A percentile compares a stretch with the other conserved stretches of the same genome.
Evolutionary conservation across 1,140 invertebrate genomes (phyloP).

Genomic region (Gonatopus flavifemur): DNA sequence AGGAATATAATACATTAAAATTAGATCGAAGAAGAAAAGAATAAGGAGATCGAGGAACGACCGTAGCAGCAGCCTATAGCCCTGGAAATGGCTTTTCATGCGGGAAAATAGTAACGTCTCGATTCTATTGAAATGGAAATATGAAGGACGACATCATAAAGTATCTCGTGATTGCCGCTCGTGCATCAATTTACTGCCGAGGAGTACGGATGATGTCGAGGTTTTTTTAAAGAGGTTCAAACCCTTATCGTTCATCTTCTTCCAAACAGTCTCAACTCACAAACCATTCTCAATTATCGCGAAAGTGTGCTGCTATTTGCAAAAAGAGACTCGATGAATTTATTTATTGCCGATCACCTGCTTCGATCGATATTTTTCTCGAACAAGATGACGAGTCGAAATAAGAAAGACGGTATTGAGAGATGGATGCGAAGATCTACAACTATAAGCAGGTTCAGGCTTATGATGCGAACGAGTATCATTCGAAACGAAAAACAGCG

Average conservation of each 20-base stretch:
- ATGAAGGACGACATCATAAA: neutral
- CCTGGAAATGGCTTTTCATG: neutral
- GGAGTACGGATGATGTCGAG: conserved; percentile 14
- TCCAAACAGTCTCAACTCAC: no score
- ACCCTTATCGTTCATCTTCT: no score
- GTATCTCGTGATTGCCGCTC: neutral
- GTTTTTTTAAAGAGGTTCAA: no score
- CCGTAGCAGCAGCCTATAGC: conserved; percentile 5
- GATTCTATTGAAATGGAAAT: no score
- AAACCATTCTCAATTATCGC: conserved; percentile 32
- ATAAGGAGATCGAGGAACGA: no score
- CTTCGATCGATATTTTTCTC: no score
- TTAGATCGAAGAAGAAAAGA: neutral
- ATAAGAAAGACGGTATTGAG: conserved; percentile 2
- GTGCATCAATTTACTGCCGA: conserved; percentile 14
- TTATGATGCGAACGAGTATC: no score
- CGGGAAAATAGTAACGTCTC: neutral
- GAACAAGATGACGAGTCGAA: conserved; percentile 15
- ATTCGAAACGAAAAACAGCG: conserved; percentile 1
- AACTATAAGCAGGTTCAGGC: no score
- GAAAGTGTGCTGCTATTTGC: conserved; percentile 42
- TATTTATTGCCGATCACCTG: conserved; percentile 53
- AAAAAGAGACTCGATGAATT: conserved; percentile 52
- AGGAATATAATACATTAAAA: no score
- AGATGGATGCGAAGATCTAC: no score